These are phyloP conservation scores for Clivina fossor DNA, from an alignment of 2,888 invertebrate species.

Conservation along the genomic window DNA sequence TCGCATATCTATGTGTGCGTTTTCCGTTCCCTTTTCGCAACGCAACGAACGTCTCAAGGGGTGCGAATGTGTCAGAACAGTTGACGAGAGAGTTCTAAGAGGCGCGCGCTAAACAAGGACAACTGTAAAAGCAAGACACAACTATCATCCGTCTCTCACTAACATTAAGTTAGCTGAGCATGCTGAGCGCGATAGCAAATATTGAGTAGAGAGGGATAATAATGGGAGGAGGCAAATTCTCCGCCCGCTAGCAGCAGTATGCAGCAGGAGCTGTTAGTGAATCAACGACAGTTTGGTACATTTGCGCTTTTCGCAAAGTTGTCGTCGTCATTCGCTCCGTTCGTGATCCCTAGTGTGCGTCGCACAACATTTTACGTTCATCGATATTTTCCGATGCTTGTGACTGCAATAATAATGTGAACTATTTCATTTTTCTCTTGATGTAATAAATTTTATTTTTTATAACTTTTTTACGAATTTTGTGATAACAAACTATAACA, in stretches of 20 bases:
- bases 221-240: constrained; percentile 25
- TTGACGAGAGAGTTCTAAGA: constrained; percentile 29
- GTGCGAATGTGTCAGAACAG: constrained; percentile 34
- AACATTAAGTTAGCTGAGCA: no score
- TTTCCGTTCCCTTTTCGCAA: constrained; percentile 5
- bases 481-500: constrained; percentile 1
- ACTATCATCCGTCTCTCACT: constrained; percentile 8
- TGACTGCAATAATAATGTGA: constrained; percentile 7
- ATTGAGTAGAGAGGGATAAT: constrained; percentile 20
- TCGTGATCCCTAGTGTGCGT: constrained; percentile 18
- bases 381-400: constrained; percentile 2
- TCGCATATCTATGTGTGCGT: constrained; percentile 20
- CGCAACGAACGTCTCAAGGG: constrained; percentile 31
- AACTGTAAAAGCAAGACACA: not conserved
- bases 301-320: constrained; percentile 29
- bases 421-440: constrained; percentile 43
- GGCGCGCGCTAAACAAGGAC: not conserved
- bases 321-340: constrained; percentile 10
- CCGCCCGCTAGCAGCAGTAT: constrained; percentile 18
- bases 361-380: not conserved
- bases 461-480: constrained; percentile 40
- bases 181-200: constrained; percentile 9
- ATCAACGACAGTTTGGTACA: constrained; percentile 27
- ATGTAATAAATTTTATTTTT: constrained; percentile 40
- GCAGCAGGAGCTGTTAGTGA: constrained; percentile 21